Evolutionary conservation across 2,888 invertebrate species (phyloP).

Genomic region (Autographa gamma): DNA sequence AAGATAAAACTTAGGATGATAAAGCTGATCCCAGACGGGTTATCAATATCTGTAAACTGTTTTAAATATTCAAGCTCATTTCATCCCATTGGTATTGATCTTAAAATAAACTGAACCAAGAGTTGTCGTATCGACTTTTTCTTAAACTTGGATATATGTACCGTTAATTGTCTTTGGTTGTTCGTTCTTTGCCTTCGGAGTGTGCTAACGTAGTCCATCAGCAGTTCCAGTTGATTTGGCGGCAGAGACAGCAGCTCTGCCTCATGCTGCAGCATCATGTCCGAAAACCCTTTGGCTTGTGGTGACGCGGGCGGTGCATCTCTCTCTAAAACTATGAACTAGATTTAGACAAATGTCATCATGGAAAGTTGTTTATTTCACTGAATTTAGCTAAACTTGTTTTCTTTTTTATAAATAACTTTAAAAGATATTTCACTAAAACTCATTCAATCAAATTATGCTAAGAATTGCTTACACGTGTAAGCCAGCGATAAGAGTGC

Average conservation of each 20-base stretch:
- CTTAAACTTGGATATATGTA: background rate
- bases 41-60: too few relatives aligned
- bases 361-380: background rate
- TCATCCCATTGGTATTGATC: too few relatives aligned
- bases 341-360: background rate
- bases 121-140: background rate
- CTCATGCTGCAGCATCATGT: constrained; percentile 70
- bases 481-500: too few relatives aligned
- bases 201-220: constrained; percentile 74
- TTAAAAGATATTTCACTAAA: too few relatives aligned
- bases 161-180: constrained; percentile 63
- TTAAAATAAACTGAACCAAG: background rate
- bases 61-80: too few relatives aligned
- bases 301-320: background rate
- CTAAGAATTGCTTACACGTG: too few relatives aligned
- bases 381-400: too few relatives aligned
- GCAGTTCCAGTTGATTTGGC: constrained; percentile 70
- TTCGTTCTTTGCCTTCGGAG: constrained; percentile 71
- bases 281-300: constrained; percentile 62
- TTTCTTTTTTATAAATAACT: too few relatives aligned
- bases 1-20: background rate
- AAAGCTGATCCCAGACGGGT: too few relatives aligned
- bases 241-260: constrained; percentile 74
- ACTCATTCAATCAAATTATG: too few relatives aligned
- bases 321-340: constrained; percentile 1